Evolutionary conservation across 2,113 vertebrate genomes (phyloP).

Genomic region (Excalfactoria chinensis): DNA sequence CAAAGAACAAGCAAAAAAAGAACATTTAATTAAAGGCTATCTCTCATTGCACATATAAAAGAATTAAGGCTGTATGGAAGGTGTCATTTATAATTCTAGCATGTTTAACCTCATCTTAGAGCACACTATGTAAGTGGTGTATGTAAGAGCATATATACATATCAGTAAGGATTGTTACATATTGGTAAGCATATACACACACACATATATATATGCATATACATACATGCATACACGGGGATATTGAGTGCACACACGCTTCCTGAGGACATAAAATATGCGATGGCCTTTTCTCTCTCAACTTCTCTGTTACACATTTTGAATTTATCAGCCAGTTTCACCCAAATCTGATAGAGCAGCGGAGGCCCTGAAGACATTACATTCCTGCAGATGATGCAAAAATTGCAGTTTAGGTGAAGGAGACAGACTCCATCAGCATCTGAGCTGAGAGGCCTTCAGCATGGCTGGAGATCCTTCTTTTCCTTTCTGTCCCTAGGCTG

Average conservation of each 20-base stretch:
- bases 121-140: not conserved
- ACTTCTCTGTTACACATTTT: not conserved
- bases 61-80: not conserved
- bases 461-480: not conserved
- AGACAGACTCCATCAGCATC: not conserved
- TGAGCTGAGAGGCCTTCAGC: not conserved
- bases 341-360: not conserved
- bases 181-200: not conserved
- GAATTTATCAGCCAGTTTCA: not conserved
- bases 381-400: not conserved
- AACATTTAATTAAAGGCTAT: constrained; percentile 7
- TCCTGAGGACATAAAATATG: not conserved
- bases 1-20: no score
- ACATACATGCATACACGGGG: no score
- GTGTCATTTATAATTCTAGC: not conserved
- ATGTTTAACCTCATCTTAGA: not conserved
- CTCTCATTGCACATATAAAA: not conserved
- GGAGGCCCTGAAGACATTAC: not conserved
- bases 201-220: not conserved
- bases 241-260: not conserved
- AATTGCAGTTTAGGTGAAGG: not conserved
- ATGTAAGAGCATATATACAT: not conserved
- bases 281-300: not conserved
- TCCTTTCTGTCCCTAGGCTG: not conserved
- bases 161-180: not conserved